Evolutionary conservation across 2,113 vertebrate species (phyloP), one percentile per base, ranked within the genome.

Genomic region (Manacus vitellinus): DNA sequence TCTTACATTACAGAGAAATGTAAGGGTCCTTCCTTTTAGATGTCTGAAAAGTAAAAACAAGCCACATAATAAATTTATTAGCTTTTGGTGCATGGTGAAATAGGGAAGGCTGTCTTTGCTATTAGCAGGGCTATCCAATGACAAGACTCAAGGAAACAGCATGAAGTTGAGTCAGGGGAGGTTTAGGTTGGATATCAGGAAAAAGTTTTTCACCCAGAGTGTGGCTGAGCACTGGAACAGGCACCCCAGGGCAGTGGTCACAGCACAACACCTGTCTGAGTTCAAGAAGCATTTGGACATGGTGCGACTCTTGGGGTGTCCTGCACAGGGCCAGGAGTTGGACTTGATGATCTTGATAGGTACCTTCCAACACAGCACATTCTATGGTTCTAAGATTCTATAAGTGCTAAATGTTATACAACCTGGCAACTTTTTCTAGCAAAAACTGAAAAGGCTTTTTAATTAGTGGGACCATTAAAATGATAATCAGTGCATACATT

Each of bases 41-140:
- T 92, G 82, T 81, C 73, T 85, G 43, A 86, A 63, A 95, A 89
- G 74, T 89, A 88, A 70, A 88, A 96, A 93, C n/a, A 74, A 87
- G 35, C 10, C 47, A 55, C 75, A 49, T 81, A 95, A 94, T 84
- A 84, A 92, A 92, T 43, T 35, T 65, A 22, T 92, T 59, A 59
- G 72, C 8, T 41, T 85, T 85, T 82, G 78, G n/a, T 86, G 23
- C 49, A 56, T 15, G 21, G 24, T 93, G 41, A 37, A 84, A 35
- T 6, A 43, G 9, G 24, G 21, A 35, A 58, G 16, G 18, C 1
- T 59, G 37, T 33, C 22, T 39, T 43, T 12, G 4, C 37, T 73
- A 68, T 75, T 62, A 87, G 11, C 31, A 89, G 14, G 19, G 58
- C 12, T 78, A 70, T 31, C 37, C 54, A 39, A 20, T 21, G 33